A percentile compares a stretch with the other conserved stretches of the same genome.
Conservation (phyloP, 2,888 invertebrate species). For the Hylaea fasciaria region DNA sequence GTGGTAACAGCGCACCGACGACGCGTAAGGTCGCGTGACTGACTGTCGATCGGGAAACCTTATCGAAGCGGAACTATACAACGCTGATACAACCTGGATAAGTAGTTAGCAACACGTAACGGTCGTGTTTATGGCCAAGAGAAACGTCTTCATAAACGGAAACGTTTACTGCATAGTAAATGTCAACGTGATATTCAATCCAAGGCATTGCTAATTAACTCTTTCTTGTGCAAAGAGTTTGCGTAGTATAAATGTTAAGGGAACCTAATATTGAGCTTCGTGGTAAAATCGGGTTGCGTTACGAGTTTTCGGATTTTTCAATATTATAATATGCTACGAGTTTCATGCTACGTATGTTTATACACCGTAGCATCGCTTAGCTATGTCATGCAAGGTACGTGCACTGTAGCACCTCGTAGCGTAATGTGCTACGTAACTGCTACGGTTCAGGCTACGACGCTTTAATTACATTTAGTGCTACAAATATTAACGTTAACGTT, state of each 20-base stretch:
- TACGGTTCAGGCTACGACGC: constrained; percentile 14
- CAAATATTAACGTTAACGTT: constrained; percentile 19
- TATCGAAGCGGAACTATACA: constrained; percentile 57
- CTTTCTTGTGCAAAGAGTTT: not conserved
- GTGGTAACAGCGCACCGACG: constrained; percentile 41
- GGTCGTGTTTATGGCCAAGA: constrained; percentile 47
- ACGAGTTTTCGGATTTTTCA: not conserved
- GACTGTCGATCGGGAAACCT: constrained; percentile 62
- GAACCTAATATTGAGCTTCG: not conserved
- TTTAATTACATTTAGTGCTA: constrained; percentile 23
- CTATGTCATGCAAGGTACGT: too few relatives aligned
- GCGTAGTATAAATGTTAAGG: not conserved
- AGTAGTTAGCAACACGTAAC: constrained; percentile 62
- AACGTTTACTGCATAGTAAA: constrained; percentile 41
- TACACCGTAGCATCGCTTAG: too few relatives aligned
- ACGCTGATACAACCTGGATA: constrained; percentile 50
- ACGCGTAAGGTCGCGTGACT: constrained; percentile 54
- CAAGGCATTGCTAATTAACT: constrained; percentile 11
- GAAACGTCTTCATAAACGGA: constrained; percentile 48
- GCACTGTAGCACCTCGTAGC: too few relatives aligned
- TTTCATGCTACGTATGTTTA: too few relatives aligned
- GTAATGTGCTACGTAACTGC: constrained; percentile 1
- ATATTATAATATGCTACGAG: constrained; percentile 1
- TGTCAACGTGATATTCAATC: constrained; percentile 32
- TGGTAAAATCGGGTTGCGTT: not conserved